These are phyloP conservation scores for Atta cephalotes DNA, from an alignment of 1,140 invertebrate species.

Conservation along the genomic window DNA sequence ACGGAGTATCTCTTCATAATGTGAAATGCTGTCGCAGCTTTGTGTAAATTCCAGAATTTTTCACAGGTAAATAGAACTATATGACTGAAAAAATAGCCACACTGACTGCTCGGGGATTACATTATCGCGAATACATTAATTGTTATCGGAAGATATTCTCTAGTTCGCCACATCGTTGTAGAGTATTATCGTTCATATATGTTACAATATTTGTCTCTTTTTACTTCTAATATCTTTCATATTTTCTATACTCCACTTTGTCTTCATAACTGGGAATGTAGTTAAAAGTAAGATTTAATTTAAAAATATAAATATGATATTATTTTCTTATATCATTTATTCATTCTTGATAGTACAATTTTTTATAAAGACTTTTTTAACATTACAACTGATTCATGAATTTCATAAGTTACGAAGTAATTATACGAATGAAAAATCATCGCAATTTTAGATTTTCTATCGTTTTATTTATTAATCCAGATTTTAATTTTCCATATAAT, in stretches of 20 bases:
- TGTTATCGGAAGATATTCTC: slow-evolving; percentile 21
- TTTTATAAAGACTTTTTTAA: background rate
- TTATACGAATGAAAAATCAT: background rate
- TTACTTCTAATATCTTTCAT: background rate
- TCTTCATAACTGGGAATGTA: background rate
- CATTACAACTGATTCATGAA: background rate
- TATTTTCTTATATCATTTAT: background rate
- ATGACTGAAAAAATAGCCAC: slow-evolving; percentile 18
- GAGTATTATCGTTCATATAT: background rate
- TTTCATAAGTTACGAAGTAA: background rate
- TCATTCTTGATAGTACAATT: background rate
- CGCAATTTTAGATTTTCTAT: background rate
- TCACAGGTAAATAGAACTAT: slow-evolving; percentile 20
- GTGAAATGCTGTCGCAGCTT: slow-evolving; percentile 34
- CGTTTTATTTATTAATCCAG: background rate
- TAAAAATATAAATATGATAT: background rate
- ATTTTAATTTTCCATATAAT: background rate
- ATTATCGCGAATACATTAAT: slow-evolving; percentile 39
- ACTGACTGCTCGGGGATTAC: background rate
- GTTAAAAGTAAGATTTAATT: background rate
- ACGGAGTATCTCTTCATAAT: slow-evolving; percentile 33
- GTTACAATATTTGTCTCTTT: background rate
- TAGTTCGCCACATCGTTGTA: background rate
- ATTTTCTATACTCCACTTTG: background rate
- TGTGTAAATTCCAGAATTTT: slow-evolving; percentile 49